These are phyloP conservation scores for Eupsittula cactorum DNA, from an alignment of 2,113 vertebrate genomes.

Conservation along the genomic window DNA sequence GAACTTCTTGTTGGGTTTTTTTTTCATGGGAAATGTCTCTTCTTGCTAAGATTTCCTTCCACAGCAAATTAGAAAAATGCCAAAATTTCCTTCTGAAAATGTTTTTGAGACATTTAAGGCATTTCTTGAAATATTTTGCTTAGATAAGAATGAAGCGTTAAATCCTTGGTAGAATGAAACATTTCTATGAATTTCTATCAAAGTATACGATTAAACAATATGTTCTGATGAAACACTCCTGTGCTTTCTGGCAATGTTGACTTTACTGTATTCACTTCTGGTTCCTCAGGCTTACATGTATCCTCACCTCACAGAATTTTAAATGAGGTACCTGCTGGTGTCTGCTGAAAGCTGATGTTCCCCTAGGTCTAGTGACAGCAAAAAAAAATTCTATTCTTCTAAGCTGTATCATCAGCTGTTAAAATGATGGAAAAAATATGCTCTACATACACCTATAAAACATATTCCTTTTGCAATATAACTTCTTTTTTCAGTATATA, in stretches of 20 bases:
- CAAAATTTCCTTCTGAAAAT: not conserved
- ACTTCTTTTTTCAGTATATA: not conserved
- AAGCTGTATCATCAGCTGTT: not conserved
- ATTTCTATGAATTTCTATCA: not conserved
- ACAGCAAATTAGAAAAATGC: not conserved
- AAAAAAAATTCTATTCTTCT: not conserved
- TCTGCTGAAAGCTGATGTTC: not conserved
- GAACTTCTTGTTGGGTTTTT: not conserved
- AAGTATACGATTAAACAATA: not conserved
- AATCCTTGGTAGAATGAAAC: not conserved
- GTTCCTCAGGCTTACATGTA: fast-evolving
- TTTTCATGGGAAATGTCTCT: not conserved
- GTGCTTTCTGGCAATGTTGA: not conserved
- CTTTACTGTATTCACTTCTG: not conserved
- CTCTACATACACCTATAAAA: not conserved
- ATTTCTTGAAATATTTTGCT: not conserved
- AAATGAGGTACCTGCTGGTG: not conserved
- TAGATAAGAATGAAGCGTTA: not conserved
- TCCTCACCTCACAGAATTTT: not conserved
- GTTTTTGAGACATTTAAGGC: not conserved
- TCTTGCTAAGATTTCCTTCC: not conserved
- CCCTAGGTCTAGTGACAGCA: not conserved
- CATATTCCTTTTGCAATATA: not conserved
- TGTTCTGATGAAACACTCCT: not conserved
- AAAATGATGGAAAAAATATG: not conserved